These are phyloP conservation scores for Drosophila lowei DNA, from an alignment of 1,140 invertebrate species.

Conservation along the genomic window DNA sequence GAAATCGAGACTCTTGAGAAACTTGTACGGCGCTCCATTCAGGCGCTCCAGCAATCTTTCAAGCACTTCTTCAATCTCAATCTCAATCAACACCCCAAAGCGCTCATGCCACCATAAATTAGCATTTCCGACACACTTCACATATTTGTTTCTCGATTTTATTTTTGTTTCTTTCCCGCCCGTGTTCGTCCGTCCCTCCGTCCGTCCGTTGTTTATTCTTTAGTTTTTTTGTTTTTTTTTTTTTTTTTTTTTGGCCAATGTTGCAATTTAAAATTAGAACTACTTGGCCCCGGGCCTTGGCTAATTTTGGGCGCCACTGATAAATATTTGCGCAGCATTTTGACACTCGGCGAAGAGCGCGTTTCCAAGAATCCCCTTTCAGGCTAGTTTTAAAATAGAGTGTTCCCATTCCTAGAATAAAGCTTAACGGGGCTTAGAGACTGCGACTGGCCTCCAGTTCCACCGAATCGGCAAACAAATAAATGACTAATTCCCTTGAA, in stretches of 20 bases:
- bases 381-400: neutral
- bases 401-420: slow-evolving; percentile 13
- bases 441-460: no score
- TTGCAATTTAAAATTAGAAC: slow-evolving; percentile 68
- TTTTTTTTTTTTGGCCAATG: slow-evolving; percentile 38
- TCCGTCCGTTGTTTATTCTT: slow-evolving; percentile 33
- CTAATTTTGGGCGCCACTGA: slow-evolving; percentile 48
- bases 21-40: neutral
- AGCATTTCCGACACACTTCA: slow-evolving; percentile 61
- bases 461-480: no score
- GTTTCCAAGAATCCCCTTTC: slow-evolving; percentile 14
- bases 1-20: no score
- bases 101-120: slow-evolving; percentile 37
- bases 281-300: slow-evolving; percentile 9
- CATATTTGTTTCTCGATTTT: slow-evolving; percentile 32
- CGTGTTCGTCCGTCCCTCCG: neutral
- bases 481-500: no score
- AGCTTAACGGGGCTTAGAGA: neutral
- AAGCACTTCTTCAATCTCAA: neutral
- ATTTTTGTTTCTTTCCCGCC: slow-evolving; percentile 26
- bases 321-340: slow-evolving; percentile 64
- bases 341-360: slow-evolving; percentile 36
- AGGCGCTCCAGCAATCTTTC: slow-evolving; percentile 1
- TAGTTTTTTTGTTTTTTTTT: neutral
- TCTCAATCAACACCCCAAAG: slow-evolving; percentile 22